Evolutionary conservation across 1,140 invertebrate genomes (phyloP).

Genomic region (Bicyclus anynana): DNA sequence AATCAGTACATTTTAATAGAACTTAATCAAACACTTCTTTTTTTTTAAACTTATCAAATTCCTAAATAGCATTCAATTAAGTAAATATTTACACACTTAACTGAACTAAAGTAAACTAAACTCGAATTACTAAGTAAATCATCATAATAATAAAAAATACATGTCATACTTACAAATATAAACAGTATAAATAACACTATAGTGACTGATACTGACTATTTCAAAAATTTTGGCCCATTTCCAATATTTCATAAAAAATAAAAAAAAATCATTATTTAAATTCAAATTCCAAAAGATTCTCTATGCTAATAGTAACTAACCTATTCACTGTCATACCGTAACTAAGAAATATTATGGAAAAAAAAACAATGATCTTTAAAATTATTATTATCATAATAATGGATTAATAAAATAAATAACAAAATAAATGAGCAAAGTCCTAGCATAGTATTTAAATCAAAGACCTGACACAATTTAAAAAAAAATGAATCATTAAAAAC

Average conservation of each 20-base stretch:
- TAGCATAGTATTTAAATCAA: no score
- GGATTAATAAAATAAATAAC: conserved; percentile 57
- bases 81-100: conserved; percentile 51
- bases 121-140: conserved; percentile 14
- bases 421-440: conserved; percentile 46
- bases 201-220: conserved; percentile 65
- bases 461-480: conserved; percentile 38
- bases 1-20: conserved; percentile 73
- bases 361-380: conserved; percentile 5
- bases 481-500: conserved; percentile 32
- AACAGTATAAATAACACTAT: conserved; percentile 45
- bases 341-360: conserved; percentile 18
- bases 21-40: conserved; percentile 54
- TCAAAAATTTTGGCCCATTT: conserved; percentile 69
- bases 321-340: neutral
- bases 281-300: neutral
- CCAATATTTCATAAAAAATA: conserved; percentile 48
- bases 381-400: conserved; percentile 28
- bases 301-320: neutral
- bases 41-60: conserved; percentile 43
- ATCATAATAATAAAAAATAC: conserved; percentile 23
- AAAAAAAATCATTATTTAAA: conserved; percentile 18
- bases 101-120: conserved; percentile 40
- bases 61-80: conserved; percentile 40
- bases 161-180: conserved; percentile 37